Percentiles rank a stretch among this genome's conserved stretches.
phyloP scores from a whole-genome alignment of 2,113 vertebrate species.

The Egretta garzetta region DNA sequence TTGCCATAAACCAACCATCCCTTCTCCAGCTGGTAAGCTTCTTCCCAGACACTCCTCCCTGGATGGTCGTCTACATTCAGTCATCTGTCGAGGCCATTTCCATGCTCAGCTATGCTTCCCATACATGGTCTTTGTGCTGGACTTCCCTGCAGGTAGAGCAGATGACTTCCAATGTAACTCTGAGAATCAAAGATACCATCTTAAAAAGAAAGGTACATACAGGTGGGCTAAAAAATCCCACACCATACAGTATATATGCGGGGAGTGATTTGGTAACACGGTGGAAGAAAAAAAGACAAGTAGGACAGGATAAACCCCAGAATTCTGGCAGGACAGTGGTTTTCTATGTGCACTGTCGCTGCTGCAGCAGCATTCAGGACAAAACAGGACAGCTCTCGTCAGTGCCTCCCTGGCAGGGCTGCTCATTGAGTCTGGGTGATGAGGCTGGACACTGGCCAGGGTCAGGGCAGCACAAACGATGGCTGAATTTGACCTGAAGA shows the following conservation, averaged over 20 bases:
- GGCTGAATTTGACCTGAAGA: neutral
- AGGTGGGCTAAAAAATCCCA: neutral
- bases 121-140: neutral
- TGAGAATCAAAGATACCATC: neutral
- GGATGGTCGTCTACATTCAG: neutral
- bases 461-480: accelerated
- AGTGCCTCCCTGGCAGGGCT: neutral
- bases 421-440: neutral
- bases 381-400: neutral
- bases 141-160: neutral
- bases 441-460: neutral
- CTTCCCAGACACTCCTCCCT: neutral
- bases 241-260: too few species aligned
- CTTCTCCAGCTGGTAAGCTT: neutral
- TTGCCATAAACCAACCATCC: neutral
- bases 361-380: neutral
- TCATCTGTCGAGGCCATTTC: neutral
- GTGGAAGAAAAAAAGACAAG: neutral
- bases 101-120: neutral
- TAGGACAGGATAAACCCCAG: neutral
- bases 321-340: neutral
- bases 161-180: neutral
- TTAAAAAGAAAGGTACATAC: neutral
- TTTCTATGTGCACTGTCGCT: neutral
- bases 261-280: neutral